Base-by-base conservation (phyloP, 2,888 invertebrate species). In the Drosophila bunnanda region DNA sequence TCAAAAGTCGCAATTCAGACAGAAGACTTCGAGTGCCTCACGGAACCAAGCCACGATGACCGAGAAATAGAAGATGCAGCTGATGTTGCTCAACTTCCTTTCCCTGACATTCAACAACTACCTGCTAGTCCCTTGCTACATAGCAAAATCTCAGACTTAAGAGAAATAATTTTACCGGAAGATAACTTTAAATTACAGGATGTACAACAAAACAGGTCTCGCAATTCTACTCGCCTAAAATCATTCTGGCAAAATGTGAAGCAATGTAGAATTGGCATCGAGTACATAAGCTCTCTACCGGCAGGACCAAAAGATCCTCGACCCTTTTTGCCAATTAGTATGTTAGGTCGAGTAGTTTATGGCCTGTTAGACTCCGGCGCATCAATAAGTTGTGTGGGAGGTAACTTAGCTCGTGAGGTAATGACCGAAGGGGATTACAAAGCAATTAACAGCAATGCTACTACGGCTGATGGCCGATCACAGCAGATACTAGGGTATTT, bases 1-100 rank as follows among this genome's bases (percentile, higher is more conserved):
- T 52, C 52, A 52, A 52, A 52, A 46, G 46, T 46, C 46, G 28
- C 28, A 22, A 9, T 28, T n/a, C 46, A 34, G 34, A 34, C 34
- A 34, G 34, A 34, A 34, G 6, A 34, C 13, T 34, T 34, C 34
- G 34, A 12, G 3, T 17, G n/a, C 48, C 48, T 28, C 13, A 1
- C 12, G 48, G 12, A 48, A 17, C 17, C 30, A 48, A 48, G 30
- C 48, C 22, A 48, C 48, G 15, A 48, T 48, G 48, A 30, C 30
- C n/a, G 17, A 48, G 20, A 17, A 41, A n/a, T 41, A 41, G 17
- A 9, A 41, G 39, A 41, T 41, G 20, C 39, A 41, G 20, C n/a
- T n/a, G 30, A 30, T 17, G 8, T 25, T 28, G 9, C 28, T 17
- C 10, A 28, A 30, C 10, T 30, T 13, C 13, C 32, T 13, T 17